phyloP scores from a whole-genome alignment of 2,797 vertebrate genomes.

The Chloroceryle inda region DNA sequence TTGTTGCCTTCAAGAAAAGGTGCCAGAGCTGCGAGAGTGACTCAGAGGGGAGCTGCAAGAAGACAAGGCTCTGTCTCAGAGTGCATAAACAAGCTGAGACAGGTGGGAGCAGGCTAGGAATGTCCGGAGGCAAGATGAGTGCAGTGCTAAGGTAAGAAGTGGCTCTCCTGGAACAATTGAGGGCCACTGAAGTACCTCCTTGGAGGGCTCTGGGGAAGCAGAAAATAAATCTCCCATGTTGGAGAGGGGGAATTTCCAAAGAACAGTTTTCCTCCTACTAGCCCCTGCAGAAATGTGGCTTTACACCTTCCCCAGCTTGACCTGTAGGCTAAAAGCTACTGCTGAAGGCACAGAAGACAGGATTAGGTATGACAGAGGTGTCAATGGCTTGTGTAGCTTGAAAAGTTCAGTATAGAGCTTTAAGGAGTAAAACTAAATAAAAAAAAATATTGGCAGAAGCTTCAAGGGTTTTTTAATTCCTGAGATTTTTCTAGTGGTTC shows the following conservation, averaged over 20 bases:
- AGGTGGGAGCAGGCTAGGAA: not conserved
- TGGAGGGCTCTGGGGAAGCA: accelerated
- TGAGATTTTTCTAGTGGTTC: not conserved
- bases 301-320: not conserved
- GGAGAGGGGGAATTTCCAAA: not conserved
- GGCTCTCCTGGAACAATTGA: not conserved
- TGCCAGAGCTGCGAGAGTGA: not conserved
- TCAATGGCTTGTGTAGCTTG: not conserved
- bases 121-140: not conserved
- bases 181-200: not conserved
- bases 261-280: not conserved
- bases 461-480: not conserved
- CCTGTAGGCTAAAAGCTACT: accelerated
- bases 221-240: not conserved
- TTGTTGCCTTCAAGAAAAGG: not conserved
- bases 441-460: not conserved
- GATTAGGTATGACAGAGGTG: not conserved
- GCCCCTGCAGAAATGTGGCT: not conserved
- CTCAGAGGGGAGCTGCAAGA: not conserved
- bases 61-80: constrained; percentile 15
- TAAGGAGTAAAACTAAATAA: not conserved
- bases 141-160: not conserved
- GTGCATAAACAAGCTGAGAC: not conserved
- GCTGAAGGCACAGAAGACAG: not conserved
- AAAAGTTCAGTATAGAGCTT: not conserved